phyloP scores from a whole-genome alignment of 2,797 vertebrate genomes.

The Setipinna tenuifilis region DNA sequence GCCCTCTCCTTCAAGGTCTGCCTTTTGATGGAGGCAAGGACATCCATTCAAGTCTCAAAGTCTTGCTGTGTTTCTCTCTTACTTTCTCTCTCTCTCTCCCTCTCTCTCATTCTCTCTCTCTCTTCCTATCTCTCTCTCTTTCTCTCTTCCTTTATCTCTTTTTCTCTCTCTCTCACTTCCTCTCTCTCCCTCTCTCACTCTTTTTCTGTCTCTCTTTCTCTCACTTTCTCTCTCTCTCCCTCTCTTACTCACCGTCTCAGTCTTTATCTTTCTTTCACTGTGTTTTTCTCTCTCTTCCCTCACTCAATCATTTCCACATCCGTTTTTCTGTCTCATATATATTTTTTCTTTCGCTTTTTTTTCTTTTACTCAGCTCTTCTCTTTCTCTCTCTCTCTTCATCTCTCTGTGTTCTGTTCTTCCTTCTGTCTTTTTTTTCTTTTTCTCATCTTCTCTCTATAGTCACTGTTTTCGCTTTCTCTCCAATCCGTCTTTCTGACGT shows the following conservation, averaged over 20 bases:
- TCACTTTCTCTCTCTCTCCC: not conserved
- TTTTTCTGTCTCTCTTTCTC: not conserved
- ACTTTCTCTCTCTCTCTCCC: not conserved
- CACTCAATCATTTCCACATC: too few species aligned
- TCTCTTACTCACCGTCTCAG: not conserved
- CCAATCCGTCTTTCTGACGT: not conserved
- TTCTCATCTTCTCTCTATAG: conserved; percentile 33
- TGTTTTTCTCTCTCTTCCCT: too few species aligned
- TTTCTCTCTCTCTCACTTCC: conserved; percentile 27
- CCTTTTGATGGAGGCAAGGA: conserved; percentile 12
- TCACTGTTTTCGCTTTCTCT: not conserved
- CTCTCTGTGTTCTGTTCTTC: conserved; percentile 44
- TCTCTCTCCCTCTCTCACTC: not conserved
- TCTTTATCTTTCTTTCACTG: too few species aligned
- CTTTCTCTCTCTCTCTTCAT: not conserved
- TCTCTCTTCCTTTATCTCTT: conserved; percentile 49
- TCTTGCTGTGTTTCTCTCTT: not conserved
- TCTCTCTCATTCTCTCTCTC: conserved; percentile 33
- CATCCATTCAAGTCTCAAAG: conserved; percentile 15
- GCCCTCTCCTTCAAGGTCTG: not conserved
- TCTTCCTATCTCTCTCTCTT: conserved; percentile 55
- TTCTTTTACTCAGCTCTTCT: not conserved
- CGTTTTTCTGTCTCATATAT: too few species aligned
- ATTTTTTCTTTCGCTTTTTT: not conserved
- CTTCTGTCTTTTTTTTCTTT: conserved; percentile 24